Base-by-base conservation (phyloP, 1,140 invertebrate genomes). In the Plectrocnemia conspersa region DNA sequence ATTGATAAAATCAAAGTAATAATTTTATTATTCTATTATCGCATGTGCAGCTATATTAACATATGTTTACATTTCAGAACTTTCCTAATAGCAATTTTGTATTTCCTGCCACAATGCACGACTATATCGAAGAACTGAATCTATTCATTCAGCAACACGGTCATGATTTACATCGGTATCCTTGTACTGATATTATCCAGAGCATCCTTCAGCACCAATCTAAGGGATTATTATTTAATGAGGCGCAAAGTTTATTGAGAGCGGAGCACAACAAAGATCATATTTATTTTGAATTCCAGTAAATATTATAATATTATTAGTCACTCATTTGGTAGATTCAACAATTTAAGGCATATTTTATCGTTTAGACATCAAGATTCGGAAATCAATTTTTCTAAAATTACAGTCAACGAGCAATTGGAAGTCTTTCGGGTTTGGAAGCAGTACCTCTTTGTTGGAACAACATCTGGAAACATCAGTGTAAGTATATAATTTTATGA, bases 171-270 rank as follows among this genome's bases (percentile, higher is more conserved):
- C 32, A 61, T 47, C 36, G 21, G 15, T 57, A 61, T 41, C 54
- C 54, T 0, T 42, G 52, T 27, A 61, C 59, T 1, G 54, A 61
- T 29, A 61, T 61, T 22, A 38, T 61, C 16, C 59, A 61, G 38
- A 56, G 54, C 19, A 54, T 61, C 4, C 45, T 61, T 7, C 59
- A 61, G 27, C 35, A 61, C 35, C 15, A 38, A 15, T 22, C 23
- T 11, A 22, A 32, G 22, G 52, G 46, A 13, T 19, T 23, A 7
- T 47, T 61, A 25, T 49, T 19, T 24, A 19, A 38, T 13, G 47
- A 53, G 29, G 59, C 54, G 0, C 25, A 15, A 4, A 16, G 29
- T 13, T 4, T 61, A 11, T 40, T 40, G 5, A 25, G 23, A 13
- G n/a, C 32, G 13, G 7, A 27, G 1, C 45, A 57, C 11, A 36